Conservation (phyloP, 2,888 invertebrate genomes). For the Athalia cordata region DNA sequence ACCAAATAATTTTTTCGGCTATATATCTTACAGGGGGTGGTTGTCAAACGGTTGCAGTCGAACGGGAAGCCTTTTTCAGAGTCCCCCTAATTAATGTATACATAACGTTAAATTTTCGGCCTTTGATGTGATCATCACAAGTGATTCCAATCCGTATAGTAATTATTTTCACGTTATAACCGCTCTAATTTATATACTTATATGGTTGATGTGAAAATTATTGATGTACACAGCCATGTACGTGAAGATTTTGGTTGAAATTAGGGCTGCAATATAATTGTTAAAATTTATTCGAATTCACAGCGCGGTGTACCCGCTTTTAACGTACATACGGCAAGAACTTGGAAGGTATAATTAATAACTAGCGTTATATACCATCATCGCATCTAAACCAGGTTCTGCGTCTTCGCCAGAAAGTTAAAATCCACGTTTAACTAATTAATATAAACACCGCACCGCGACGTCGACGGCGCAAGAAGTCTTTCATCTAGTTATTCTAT, state of each 20-base stretch:
- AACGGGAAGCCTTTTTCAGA: slow-evolving; percentile 11
- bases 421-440: slow-evolving; percentile 28
- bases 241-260: too few species aligned
- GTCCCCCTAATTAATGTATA: slow-evolving; percentile 8
- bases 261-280: too few species aligned
- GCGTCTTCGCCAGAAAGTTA: not conserved
- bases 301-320: too few species aligned
- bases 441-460: not conserved
- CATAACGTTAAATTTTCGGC: slow-evolving; percentile 6
- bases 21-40: not conserved
- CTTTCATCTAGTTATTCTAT: too few species aligned
- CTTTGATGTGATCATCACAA: not conserved
- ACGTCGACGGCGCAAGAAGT: not conserved
- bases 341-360: slow-evolving; percentile 10
- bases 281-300: too few species aligned
- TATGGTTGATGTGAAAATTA: not conserved
- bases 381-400: not conserved
- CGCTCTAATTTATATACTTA: too few species aligned
- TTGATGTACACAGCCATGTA: too few species aligned
- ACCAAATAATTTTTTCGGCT: not conserved
- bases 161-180: too few species aligned
- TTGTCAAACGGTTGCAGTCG: not conserved
- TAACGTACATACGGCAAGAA: too few species aligned
- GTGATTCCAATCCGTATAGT: too few species aligned
- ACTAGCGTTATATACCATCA: slow-evolving; percentile 17